Percentiles rank a stretch among this genome's conserved stretches.
These are phyloP conservation scores for Caenorhabditis angaria DNA, from an alignment of 2,888 invertebrate species.

Conservation along the genomic window DNA sequence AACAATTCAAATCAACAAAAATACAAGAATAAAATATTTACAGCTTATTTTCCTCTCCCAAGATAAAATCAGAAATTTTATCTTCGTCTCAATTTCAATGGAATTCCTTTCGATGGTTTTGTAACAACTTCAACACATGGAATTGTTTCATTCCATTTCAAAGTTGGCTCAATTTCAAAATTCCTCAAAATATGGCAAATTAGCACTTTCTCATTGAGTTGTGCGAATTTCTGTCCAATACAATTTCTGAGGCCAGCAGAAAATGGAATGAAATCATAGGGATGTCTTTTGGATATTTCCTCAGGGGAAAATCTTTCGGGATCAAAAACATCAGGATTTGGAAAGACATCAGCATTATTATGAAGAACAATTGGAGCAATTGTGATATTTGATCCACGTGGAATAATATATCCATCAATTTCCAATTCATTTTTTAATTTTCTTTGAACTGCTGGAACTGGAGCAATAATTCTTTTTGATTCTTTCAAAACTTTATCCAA, in stretches of 20 bases:
- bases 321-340: conserved; percentile 73
- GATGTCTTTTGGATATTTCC: conserved; percentile 61
- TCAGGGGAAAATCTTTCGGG: conserved; percentile 74
- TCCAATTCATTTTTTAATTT: conserved; percentile 69
- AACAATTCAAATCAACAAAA: too few species aligned
- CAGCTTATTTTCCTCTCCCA: too few species aligned
- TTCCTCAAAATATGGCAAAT: conserved; percentile 19
- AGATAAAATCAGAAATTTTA: too few species aligned
- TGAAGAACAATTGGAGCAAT: conserved; percentile 45
- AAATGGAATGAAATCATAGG: conserved; percentile 67
- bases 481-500: conserved; percentile 68
- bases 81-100: conserved; percentile 10
- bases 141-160: conserved; percentile 3
- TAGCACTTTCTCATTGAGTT: conserved; percentile 73
- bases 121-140: conserved; percentile 15
- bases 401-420: conserved; percentile 44
- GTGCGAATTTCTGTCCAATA: conserved; percentile 73
- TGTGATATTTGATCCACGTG: conserved; percentile 33
- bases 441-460: conserved; percentile 64
- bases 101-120: conserved; percentile 25
- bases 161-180: conserved; percentile 11
- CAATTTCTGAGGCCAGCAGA: conserved; percentile 69
- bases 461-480: conserved; percentile 60
- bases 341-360: conserved; percentile 15
- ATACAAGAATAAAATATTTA: too few species aligned